Percentiles rank a stretch among this genome's conserved stretches.
phyloP scores from a whole-genome alignment of 2,888 invertebrate genomes.

The Galeruca laticollis region DNA sequence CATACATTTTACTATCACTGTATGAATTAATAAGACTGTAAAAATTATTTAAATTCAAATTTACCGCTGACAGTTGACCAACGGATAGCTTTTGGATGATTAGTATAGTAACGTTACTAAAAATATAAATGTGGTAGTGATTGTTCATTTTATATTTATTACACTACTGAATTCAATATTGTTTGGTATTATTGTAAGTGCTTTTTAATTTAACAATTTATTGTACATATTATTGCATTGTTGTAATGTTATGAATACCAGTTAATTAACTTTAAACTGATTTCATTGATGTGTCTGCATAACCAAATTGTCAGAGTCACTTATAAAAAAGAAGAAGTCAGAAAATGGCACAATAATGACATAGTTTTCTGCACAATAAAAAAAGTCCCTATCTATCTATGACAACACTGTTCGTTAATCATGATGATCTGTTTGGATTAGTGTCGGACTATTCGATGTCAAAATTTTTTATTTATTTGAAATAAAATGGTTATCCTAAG shows the following conservation, averaged over 20 bases:
- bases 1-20: too few species aligned
- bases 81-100: background rate
- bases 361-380: constrained; percentile 12
- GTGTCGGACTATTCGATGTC: constrained; percentile 26
- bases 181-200: background rate
- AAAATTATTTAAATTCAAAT: background rate
- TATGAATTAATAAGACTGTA: too few species aligned
- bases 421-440: constrained; percentile 38
- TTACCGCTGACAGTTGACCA: background rate
- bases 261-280: background rate
- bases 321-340: constrained; percentile 4
- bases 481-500: constrained; percentile 19
- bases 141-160: background rate
- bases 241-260: background rate
- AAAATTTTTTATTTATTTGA: constrained; percentile 21
- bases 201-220: background rate
- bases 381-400: constrained; percentile 1
- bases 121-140: background rate
- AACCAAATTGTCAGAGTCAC: background rate
- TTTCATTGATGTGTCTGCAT: background rate
- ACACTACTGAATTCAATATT: background rate
- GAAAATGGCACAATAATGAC: constrained; percentile 1
- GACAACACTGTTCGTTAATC: constrained; percentile 18
- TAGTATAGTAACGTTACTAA: background rate
- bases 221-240: background rate